Evolutionary conservation across 1,140 invertebrate genomes (phyloP), one percentile per base, ranked within the genome.

Genomic region (Sitodiplosis mosellana): DNA sequence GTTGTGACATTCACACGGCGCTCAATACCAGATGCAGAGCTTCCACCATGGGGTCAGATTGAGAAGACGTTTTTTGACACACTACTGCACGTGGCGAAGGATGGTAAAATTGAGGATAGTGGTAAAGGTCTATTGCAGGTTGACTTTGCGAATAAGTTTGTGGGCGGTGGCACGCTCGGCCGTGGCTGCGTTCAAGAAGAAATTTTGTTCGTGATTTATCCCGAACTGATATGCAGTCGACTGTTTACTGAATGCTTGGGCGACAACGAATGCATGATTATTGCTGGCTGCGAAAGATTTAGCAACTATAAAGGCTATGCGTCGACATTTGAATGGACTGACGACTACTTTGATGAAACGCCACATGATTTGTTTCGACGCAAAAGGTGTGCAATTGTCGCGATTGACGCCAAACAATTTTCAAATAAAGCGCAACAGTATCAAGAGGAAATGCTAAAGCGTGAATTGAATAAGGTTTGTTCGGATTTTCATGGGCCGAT

Each of bases 141-240:
- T 33, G 92, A 97, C 66, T 98, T 98, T 76, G 93, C 92, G 8
- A 95, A 97, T 63, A 89, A 85, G n/a, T n/a, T n/a, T n/a, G n/a
- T n/a, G n/a, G n/a, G 95, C 14, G 94, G 95, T 27, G 94, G 94
- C 14, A 91, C 97, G 2, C 65, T 99, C 17, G 74, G 80, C 1
- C 66, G 75, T 51, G 93, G 93, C 1, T 87, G 82, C 62, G 92
- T 97, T 2, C 92, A 99, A 69, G 95, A 99, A 71, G 95, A 99
- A 70, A 98, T 99, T 54, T 71, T 91, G 38, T 98, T 98, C 66
- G 75, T 94, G 4, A 88, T 96, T 50, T 95, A 88, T 65, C 95
- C 95, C 0, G 95, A 99, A 67, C 69, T 98, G 49, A 71, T 99
- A 38, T 68, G 91, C 1, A 77, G 84, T 0, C 76, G 89, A 61